Evolutionary conservation across 1,140 invertebrate species (phyloP).

Genomic region (Lucilia sericata): DNA sequence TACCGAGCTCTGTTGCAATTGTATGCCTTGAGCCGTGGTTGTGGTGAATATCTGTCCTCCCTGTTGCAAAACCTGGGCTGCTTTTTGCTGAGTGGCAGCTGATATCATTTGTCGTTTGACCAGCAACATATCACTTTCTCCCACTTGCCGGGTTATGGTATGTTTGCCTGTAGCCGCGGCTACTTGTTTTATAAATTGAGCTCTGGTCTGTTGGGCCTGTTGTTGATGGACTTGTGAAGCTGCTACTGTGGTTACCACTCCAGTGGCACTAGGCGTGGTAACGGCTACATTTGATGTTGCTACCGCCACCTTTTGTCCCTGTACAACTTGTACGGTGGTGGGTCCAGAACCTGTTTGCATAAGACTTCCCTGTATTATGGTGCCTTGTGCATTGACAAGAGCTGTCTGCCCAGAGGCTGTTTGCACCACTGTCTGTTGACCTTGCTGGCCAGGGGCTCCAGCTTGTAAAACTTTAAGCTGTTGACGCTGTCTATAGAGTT

Average conservation of each 20-base stretch:
- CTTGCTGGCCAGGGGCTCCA: slow-evolving; percentile 52
- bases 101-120: slow-evolving; percentile 76
- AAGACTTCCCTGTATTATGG: slow-evolving; percentile 54
- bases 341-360: slow-evolving; percentile 52
- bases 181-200: slow-evolving; percentile 67
- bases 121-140: slow-evolving; percentile 74
- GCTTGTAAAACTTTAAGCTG: slow-evolving; percentile 68
- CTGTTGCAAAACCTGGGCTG: slow-evolving; percentile 69
- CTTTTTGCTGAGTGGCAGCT: slow-evolving; percentile 47
- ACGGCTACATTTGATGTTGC: slow-evolving; percentile 53
- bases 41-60: slow-evolving; percentile 61
- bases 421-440: slow-evolving; percentile 57
- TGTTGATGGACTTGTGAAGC: slow-evolving; percentile 57
- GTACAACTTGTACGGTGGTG: slow-evolving; percentile 48
- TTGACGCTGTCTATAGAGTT: slow-evolving; percentile 70
- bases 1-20: slow-evolving; percentile 54
- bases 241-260: slow-evolving; percentile 56
- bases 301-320: slow-evolving; percentile 66
- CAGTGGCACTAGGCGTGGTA: slow-evolving; percentile 49
- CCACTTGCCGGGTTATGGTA: slow-evolving; percentile 70
- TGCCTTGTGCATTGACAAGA: slow-evolving; percentile 53
- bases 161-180: slow-evolving; percentile 62
- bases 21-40: slow-evolving; percentile 46
- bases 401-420: slow-evolving; percentile 57
- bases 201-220: slow-evolving; percentile 53